Conservation (phyloP, 2,888 invertebrate species). For the Nephrotoma guestfalica region DNA sequence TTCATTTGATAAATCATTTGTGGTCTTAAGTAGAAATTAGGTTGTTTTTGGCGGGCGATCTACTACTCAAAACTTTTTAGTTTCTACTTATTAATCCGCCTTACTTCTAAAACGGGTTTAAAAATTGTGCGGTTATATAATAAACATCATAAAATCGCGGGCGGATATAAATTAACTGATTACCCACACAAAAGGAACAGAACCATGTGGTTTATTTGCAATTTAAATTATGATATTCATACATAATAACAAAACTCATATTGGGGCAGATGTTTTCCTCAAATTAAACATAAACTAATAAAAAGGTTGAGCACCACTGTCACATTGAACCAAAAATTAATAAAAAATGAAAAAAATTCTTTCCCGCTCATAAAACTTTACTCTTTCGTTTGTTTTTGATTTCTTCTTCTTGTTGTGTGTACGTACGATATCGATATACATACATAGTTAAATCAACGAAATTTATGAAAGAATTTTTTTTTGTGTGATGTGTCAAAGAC, state of each 20-base stretch:
- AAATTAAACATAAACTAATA: background rate
- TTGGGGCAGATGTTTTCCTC: background rate
- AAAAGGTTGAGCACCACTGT: background rate
- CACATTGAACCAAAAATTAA: background rate
- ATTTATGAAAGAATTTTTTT: background rate
- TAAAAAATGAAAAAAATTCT: background rate
- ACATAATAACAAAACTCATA: background rate
- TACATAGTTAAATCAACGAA: background rate
- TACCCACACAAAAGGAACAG: background rate
- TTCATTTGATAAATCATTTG: too few species aligned
- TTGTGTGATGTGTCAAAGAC: slow-evolving; percentile 3
- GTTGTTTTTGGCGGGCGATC: background rate
- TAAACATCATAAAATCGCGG: background rate
- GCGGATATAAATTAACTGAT: background rate
- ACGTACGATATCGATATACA: background rate
- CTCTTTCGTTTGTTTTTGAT: background rate
- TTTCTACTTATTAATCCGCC: background rate
- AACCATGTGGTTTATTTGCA: background rate
- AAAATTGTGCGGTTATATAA: background rate
- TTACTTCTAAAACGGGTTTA: background rate
- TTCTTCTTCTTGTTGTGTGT: background rate
- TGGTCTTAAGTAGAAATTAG: background rate
- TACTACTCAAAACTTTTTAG: background rate
- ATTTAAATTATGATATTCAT: background rate
- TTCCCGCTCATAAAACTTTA: slow-evolving; percentile 1